Conservation (phyloP, 2,888 invertebrate genomes). For the Calameuta filiformis region DNA sequence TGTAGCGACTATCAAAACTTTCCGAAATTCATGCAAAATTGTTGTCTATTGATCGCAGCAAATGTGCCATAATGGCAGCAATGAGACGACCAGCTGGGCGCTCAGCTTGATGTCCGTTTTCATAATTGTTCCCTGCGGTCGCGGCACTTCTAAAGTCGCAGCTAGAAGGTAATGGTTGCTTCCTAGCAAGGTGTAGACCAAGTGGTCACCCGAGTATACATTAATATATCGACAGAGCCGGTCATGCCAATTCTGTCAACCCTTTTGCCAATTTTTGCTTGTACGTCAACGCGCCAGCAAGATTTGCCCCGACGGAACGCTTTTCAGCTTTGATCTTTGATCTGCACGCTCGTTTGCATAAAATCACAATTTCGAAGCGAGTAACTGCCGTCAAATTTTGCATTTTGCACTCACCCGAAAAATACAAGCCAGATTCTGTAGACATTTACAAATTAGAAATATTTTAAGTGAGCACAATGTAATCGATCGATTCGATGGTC, state of each 20-base stretch:
- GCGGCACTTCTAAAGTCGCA: too few species aligned
- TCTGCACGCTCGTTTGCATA: slow-evolving; percentile 26
- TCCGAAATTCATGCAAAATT: too few species aligned
- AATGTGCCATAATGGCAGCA: background rate
- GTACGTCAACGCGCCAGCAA: background rate
- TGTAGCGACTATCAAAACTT: too few species aligned
- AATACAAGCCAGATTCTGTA: background rate
- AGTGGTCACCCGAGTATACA: background rate
- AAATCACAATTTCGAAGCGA: slow-evolving; percentile 27
- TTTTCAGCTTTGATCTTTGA: slow-evolving; percentile 4
- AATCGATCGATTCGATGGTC: too few species aligned
- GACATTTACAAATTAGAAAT: background rate
- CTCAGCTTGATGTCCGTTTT: background rate
- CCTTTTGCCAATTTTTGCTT: background rate
- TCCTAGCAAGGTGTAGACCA: background rate
- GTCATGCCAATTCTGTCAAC: background rate
- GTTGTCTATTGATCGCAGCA: too few species aligned
- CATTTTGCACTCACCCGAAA: background rate
- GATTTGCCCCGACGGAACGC: background rate
- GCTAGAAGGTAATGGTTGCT: too few species aligned
- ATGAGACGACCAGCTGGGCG: background rate
- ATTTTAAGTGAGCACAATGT: slow-evolving; percentile 8
- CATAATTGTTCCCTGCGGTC: too few species aligned
- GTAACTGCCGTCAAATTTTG: slow-evolving; percentile 26
- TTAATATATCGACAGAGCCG: background rate